phyloP scores from a whole-genome alignment of 2,113 vertebrate species.

The Ariopsis seemanni region DNA sequence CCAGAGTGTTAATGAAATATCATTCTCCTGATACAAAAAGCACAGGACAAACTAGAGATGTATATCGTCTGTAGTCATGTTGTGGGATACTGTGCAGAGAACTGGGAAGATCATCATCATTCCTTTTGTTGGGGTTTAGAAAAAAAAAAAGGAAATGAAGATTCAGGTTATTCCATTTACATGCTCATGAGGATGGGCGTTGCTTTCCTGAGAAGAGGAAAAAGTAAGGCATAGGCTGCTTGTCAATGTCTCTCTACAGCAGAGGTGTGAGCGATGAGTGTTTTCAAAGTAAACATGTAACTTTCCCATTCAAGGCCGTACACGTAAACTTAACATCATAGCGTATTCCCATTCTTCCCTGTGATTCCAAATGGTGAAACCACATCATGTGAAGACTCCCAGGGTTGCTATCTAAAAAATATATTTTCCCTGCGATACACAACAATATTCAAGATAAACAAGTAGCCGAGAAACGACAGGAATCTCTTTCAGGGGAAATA shows the following conservation, averaged over 20 bases:
- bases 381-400: constrained; percentile 40
- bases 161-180: constrained; percentile 41
- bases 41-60: constrained; percentile 11
- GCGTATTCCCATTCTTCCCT: constrained; percentile 47
- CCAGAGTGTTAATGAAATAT: neutral
- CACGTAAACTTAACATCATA: constrained; percentile 53
- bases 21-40: neutral
- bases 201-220: constrained; percentile 38
- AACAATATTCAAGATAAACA: constrained; percentile 38
- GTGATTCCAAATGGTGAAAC: constrained; percentile 41
- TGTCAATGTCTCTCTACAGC: neutral
- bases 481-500: constrained; percentile 12
- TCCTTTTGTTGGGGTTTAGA: constrained; percentile 28
- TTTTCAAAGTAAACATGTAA: constrained; percentile 32
- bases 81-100: constrained; percentile 26
- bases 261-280: constrained; percentile 23
- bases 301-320: constrained; percentile 35
- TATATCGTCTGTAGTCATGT: constrained; percentile 1
- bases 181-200: constrained; percentile 27
- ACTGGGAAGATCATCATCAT: constrained; percentile 51
- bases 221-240: neutral
- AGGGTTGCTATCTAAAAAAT: constrained; percentile 15
- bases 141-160: constrained; percentile 9
- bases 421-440: constrained; percentile 29
- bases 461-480: constrained; percentile 27